Conservation (phyloP, 1,140 invertebrate species). For the Cherax destructor region DNA sequence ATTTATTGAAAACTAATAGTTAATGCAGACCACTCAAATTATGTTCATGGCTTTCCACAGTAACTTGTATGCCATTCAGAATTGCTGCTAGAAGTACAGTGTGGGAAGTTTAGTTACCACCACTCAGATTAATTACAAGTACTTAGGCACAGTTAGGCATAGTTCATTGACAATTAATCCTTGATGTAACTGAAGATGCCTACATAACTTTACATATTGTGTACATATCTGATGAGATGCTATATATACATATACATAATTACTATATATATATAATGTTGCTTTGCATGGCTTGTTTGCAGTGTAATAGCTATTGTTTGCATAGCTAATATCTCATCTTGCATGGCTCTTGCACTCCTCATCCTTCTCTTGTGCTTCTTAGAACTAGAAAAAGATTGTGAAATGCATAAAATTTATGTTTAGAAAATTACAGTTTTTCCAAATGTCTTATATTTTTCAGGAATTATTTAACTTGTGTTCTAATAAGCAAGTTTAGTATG, state of each 20-base stretch:
- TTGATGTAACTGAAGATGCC: too few relatives aligned
- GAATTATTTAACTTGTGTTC: too few relatives aligned
- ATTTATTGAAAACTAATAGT: not conserved
- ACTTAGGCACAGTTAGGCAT: too few relatives aligned
- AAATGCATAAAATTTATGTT: too few relatives aligned
- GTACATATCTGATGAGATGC: not conserved
- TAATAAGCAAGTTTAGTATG: too few relatives aligned
- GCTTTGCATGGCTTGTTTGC: constrained; percentile 27
- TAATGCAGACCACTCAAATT: not conserved
- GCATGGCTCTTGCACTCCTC: not conserved
- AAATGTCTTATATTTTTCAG: too few relatives aligned
- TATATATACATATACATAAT: not conserved
- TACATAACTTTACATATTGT: not conserved
- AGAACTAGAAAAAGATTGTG: not conserved
- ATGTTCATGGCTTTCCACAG: not conserved
- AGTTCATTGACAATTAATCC: too few relatives aligned
- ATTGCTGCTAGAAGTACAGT: not conserved
- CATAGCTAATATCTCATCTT: not conserved
- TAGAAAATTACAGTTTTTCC: too few relatives aligned
- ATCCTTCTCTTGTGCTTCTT: not conserved
- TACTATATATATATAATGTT: not conserved
- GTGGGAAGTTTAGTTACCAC: not conserved
- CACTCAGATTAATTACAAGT: not conserved
- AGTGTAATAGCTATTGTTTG: not conserved
- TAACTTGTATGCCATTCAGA: constrained; percentile 23